Conservation (phyloP, 2,113 vertebrate species). For the Oxyura jamaicensis region DNA sequence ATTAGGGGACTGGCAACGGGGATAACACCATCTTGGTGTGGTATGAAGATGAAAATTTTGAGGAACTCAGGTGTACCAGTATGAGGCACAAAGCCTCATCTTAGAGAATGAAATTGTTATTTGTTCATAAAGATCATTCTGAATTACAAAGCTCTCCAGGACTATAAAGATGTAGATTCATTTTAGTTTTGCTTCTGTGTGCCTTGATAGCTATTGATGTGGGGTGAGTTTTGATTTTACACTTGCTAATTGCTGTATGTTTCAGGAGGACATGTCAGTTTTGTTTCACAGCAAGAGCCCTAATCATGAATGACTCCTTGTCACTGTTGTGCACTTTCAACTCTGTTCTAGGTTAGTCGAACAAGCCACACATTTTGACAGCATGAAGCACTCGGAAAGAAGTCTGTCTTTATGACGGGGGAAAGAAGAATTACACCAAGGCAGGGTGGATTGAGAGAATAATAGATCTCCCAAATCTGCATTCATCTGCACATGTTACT, state of each 20-base stretch:
- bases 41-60: not conserved
- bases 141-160: not conserved
- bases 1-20: not conserved
- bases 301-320: not conserved
- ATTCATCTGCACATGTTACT: conserved; percentile 23
- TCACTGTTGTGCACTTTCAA: not conserved
- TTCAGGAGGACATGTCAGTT: not conserved
- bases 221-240: conserved; percentile 7
- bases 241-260: not conserved
- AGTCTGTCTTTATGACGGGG: not conserved
- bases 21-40: fast-evolving
- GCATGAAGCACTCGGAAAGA: not conserved
- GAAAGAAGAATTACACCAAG: not conserved
- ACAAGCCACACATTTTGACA: not conserved
- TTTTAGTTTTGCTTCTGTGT: not conserved
- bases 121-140: not conserved
- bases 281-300: conserved; percentile 30
- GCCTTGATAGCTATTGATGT: not conserved
- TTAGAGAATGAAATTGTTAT: not conserved
- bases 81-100: not conserved
- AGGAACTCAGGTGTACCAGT: not conserved
- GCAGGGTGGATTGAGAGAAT: not conserved
- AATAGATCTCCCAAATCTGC: conserved; percentile 22
- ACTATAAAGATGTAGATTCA: not conserved
- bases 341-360: not conserved